Percentiles rank a stretch among this genome's conserved stretches.
Evolutionary conservation across 2,797 vertebrate genomes (phyloP).

Genomic region (Chelon labrosus): DNA sequence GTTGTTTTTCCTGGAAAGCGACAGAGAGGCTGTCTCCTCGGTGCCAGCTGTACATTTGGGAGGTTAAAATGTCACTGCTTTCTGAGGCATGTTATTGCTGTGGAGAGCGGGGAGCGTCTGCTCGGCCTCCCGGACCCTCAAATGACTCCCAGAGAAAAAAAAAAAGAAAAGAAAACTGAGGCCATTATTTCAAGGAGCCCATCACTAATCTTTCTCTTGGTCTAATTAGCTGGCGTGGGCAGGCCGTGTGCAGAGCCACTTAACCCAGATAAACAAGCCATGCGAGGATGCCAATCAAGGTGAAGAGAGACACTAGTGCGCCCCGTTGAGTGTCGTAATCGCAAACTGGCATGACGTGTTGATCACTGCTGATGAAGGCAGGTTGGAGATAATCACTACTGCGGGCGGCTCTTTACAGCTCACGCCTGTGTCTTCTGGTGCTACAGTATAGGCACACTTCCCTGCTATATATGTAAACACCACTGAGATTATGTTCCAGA

Average conservation of each 20-base stretch:
- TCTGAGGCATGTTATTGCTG: conserved; percentile 60
- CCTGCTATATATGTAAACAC: conserved; percentile 15
- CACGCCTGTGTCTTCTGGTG: conserved; percentile 23
- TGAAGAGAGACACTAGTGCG: conserved; percentile 55
- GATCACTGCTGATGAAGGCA: conserved; percentile 73
- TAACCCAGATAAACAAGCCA: conserved; percentile 71
- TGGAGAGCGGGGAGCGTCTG: conserved; percentile 42
- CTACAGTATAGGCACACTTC: conserved; percentile 3
- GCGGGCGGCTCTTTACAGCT: conserved; percentile 28
- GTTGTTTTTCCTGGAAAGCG: conserved; percentile 8
- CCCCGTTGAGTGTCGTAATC: conserved; percentile 65
- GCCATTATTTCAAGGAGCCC: conserved; percentile 48
- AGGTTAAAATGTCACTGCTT: conserved; percentile 48
- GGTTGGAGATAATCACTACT: conserved; percentile 55
- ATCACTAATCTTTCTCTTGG: conserved; percentile 55
- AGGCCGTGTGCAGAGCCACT: conserved; percentile 66
- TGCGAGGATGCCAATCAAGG: conserved; percentile 74
- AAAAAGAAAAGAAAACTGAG: neutral
- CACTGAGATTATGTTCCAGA: conserved; percentile 19
- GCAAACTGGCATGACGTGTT: conserved; percentile 65
- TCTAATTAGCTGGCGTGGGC: conserved; percentile 65
- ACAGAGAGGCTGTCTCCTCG: conserved; percentile 1
- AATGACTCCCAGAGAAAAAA: conserved; percentile 29
- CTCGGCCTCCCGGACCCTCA: conserved; percentile 37
- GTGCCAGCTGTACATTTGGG: conserved; percentile 38